phyloP scores from a whole-genome alignment of 2,888 invertebrate genomes.

The Cerastis rubricosa region DNA sequence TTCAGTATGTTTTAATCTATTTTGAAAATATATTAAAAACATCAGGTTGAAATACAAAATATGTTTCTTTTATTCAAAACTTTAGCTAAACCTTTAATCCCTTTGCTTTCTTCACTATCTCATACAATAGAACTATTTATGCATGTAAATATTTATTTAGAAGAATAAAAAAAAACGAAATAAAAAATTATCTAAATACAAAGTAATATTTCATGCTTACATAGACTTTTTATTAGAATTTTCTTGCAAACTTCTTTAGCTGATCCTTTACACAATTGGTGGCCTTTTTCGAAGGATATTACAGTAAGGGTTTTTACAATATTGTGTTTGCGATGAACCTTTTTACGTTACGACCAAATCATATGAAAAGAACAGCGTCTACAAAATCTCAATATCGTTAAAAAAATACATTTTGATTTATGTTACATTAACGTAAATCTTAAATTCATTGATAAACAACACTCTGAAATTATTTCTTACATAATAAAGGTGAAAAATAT shows the following conservation, averaged over 20 bases:
- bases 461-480: no score
- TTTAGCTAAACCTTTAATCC: not conserved
- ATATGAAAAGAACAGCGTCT: not conserved
- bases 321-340: slow-evolving; percentile 28
- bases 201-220: slow-evolving; percentile 12
- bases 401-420: not conserved
- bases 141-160: not conserved
- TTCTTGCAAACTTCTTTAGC: slow-evolving; percentile 23
- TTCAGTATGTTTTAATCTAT: not conserved
- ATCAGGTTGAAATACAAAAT: not conserved
- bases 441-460: no score
- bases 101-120: not conserved
- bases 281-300: slow-evolving; percentile 25
- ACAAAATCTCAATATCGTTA: not conserved
- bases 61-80: not conserved
- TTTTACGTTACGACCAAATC: slow-evolving; percentile 16
- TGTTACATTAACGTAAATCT: no score
- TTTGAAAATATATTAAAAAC: not conserved
- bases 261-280: slow-evolving; percentile 7
- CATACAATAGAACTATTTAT: not conserved
- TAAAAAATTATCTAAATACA: not conserved
- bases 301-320: slow-evolving; percentile 19
- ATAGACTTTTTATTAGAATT: slow-evolving; percentile 19
- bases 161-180: not conserved
- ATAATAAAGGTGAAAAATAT: no score